Evolutionary conservation across 2,113 vertebrate genomes (phyloP).

Genomic region (Tragelaphus imberbis): DNA sequence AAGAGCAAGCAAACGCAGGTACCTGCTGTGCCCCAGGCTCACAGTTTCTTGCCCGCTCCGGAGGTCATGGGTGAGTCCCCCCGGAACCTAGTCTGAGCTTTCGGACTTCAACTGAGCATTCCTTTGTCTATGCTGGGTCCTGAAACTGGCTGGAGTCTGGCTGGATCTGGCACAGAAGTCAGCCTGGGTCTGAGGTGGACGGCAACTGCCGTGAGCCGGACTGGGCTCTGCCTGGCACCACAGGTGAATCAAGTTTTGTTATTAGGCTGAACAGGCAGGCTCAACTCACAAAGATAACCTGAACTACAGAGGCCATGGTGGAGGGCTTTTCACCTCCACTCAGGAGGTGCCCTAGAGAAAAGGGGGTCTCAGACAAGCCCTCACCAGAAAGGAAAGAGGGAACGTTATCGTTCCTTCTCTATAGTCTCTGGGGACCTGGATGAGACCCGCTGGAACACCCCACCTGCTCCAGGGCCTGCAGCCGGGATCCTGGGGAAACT

Average conservation of each 20-base stretch:
- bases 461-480: background rate
- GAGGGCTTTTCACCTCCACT: background rate
- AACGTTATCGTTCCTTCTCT: background rate
- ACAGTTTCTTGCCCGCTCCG: rapidly evolving
- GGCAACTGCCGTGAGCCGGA: background rate
- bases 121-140: background rate
- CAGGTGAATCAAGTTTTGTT: background rate
- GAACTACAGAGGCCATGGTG: background rate
- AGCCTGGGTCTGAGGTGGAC: background rate
- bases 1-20: background rate
- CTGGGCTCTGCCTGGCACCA: rapidly evolving
- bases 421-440: background rate
- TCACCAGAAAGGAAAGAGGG: background rate
- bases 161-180: background rate
- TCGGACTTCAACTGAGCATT: background rate
- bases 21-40: background rate
- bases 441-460: background rate
- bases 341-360: background rate
- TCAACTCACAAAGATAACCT: background rate
- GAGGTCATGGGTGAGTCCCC: too few relatives aligned
- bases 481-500: background rate
- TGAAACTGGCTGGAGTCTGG: background rate
- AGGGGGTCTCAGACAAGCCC: background rate
- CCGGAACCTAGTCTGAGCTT: rapidly evolving
- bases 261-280: too few relatives aligned